Conservation (phyloP, 1,140 invertebrate species). For the Phocides pigmalion region DNA sequence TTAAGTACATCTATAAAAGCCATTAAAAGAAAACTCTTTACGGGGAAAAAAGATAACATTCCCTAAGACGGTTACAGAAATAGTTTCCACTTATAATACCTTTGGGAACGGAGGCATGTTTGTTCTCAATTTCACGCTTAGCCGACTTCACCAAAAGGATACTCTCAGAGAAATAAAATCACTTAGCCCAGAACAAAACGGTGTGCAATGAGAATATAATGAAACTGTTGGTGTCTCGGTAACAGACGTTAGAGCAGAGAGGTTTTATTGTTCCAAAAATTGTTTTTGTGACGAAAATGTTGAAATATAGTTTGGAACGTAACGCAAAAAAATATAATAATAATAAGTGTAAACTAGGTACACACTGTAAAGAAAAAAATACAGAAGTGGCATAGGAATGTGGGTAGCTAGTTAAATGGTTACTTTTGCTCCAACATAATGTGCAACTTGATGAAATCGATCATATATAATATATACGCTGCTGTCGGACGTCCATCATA, state of each 20-base stretch:
- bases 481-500: too few relatives aligned
- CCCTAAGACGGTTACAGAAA: slow-evolving; percentile 34
- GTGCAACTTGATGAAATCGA: too few relatives aligned
- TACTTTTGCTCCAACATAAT: too few relatives aligned
- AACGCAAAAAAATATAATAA: too few relatives aligned
- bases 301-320: too few relatives aligned
- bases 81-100: slow-evolving; percentile 59
- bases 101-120: slow-evolving; percentile 59
- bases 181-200: slow-evolving; percentile 50
- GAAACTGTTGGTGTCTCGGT: slow-evolving; percentile 18
- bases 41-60: slow-evolving; percentile 12
- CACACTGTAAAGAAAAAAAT: too few relatives aligned
- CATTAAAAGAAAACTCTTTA: not conserved
- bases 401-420: too few relatives aligned
- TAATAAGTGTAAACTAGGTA: too few relatives aligned
- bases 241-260: slow-evolving; percentile 10
- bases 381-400: too few relatives aligned
- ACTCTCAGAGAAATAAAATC: slow-evolving; percentile 56
- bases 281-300: too few relatives aligned
- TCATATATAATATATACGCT: too few relatives aligned
- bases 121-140: slow-evolving; percentile 70
- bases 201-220: slow-evolving; percentile 44
- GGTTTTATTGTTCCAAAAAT: slow-evolving; percentile 18
- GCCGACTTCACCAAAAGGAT: slow-evolving; percentile 60
- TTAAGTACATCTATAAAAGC: not conserved